Percentiles rank a stretch among this genome's conserved stretches.
Evolutionary conservation across 2,113 vertebrate species (phyloP).

Genomic region (Grammomys dolichurus): DNA sequence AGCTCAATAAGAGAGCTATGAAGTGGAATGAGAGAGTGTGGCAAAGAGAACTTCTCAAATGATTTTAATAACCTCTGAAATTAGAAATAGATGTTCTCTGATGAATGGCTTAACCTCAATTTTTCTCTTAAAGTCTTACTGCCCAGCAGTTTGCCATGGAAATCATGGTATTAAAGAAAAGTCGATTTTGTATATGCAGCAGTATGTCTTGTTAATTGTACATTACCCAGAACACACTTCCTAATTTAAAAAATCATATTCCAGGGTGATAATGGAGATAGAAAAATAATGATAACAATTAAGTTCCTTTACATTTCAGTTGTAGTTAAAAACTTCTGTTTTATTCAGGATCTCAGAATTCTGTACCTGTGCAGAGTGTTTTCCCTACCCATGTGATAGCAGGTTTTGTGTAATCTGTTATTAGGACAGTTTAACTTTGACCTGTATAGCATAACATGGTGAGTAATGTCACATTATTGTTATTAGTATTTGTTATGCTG

Average conservation of each 20-base stretch:
- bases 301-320: constrained; percentile 15
- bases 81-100: constrained; percentile 74
- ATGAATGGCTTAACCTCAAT: constrained; percentile 63
- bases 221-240: constrained; percentile 45
- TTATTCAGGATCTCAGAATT: neutral
- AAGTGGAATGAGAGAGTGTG: constrained; percentile 53
- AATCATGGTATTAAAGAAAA: constrained; percentile 56
- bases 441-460: neutral
- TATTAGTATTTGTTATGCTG: neutral
- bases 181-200: neutral
- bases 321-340: constrained; percentile 18
- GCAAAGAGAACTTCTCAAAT: constrained; percentile 27
- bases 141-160: constrained; percentile 22
- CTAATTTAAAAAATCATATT: constrained; percentile 63
- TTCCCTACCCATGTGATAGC: neutral
- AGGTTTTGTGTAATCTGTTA: neutral
- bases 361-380: neutral
- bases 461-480: neutral
- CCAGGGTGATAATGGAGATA: neutral
- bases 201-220: constrained; percentile 14
- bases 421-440: neutral
- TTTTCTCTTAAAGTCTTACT: constrained; percentile 58
- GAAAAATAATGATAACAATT: constrained; percentile 50
- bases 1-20: neutral
- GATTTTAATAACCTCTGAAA: constrained; percentile 74